phyloP scores from a whole-genome alignment of 2,113 vertebrate species.

The Myodes glareolus region DNA sequence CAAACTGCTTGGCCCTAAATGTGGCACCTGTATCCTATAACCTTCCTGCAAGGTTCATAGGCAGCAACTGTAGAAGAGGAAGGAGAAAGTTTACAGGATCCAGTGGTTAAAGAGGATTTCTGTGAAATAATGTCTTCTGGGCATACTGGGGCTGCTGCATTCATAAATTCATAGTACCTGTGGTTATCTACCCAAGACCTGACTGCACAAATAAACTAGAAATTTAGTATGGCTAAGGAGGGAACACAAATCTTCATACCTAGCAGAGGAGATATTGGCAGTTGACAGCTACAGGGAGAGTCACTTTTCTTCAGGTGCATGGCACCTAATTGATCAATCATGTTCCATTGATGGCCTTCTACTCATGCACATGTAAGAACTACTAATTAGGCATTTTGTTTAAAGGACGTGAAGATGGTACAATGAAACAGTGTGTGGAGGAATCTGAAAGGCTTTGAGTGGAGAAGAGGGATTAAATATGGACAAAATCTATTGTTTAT shows the following conservation, averaged over 20 bases:
- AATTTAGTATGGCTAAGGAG: no score
- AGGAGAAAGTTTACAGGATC: not conserved
- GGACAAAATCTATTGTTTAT: not conserved
- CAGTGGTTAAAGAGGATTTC: not conserved
- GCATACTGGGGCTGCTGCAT: no score
- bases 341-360: fast-evolving
- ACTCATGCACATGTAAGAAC: not conserved
- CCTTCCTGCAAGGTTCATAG: not conserved
- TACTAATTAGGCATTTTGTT: not conserved
- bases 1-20: not conserved
- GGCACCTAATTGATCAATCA: not conserved
- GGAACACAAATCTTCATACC: no score
- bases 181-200: not conserved
- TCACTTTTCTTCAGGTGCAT: not conserved
- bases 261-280: not conserved
- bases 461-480: not conserved
- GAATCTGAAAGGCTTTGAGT: not conserved
- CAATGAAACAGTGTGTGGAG: no score
- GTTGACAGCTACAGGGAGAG: not conserved
- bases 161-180: not conserved
- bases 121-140: not conserved
- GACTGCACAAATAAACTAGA: not conserved
- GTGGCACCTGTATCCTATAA: no score
- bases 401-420: not conserved
- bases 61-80: no score